These are phyloP conservation scores for Trypoxylon attenuatum DNA, from an alignment of 2,888 invertebrate species.

Conservation along the genomic window DNA sequence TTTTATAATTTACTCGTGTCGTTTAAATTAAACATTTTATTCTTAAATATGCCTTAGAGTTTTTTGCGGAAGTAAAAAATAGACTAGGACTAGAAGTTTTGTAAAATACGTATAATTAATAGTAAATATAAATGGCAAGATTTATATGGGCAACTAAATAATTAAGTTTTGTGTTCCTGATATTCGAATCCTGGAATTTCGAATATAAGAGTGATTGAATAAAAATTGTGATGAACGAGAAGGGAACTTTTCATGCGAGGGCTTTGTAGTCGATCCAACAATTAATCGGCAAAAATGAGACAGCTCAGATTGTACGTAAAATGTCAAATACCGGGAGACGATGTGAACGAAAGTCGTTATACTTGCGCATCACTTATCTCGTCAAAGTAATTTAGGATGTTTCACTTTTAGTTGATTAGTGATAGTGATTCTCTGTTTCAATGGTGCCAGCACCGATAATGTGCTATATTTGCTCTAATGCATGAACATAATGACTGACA, in stretches of 20 bases:
- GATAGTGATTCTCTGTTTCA: too few relatives aligned
- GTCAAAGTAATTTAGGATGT: too few relatives aligned
- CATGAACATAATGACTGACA: too few relatives aligned
- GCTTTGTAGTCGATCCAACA: background rate
- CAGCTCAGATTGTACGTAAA: background rate
- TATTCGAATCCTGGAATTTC: background rate
- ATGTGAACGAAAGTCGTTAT: too few relatives aligned
- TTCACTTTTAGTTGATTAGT: too few relatives aligned
- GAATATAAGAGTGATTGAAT: too few relatives aligned
- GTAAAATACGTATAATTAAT: constrained; percentile 39
- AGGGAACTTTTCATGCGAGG: too few relatives aligned
- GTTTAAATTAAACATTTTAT: constrained; percentile 21
- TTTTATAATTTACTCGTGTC: too few relatives aligned
- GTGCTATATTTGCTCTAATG: background rate
- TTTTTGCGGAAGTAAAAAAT: constrained; percentile 48
- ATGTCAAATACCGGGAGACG: too few relatives aligned
- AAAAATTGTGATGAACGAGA: too few relatives aligned
- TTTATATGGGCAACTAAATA: constrained; percentile 38
- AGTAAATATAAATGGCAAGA: constrained; percentile 55
- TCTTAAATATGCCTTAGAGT: constrained; percentile 23
- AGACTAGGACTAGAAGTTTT: constrained; percentile 64
- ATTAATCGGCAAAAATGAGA: background rate
- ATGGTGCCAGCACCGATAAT: background rate
- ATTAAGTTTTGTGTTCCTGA: constrained; percentile 15
- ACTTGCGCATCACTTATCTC: too few relatives aligned